Percentiles rank a stretch among this genome's conserved stretches.
Evolutionary conservation across 2,797 vertebrate genomes (phyloP).

Genomic region (Periparus ater): DNA sequence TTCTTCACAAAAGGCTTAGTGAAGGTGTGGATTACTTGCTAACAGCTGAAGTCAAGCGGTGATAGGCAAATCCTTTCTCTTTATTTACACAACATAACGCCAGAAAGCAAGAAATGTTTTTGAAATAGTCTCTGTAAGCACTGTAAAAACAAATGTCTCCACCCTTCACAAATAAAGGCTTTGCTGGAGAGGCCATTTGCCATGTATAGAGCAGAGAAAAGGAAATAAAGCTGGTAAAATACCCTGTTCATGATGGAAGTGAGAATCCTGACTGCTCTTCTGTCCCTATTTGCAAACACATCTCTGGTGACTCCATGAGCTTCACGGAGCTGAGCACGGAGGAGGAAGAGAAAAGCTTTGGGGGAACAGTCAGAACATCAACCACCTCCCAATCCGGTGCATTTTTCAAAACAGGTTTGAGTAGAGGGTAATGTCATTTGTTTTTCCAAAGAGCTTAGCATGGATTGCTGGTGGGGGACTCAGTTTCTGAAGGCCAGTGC

Average conservation of each 20-base stretch:
- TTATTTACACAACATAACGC: neutral
- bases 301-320: neutral
- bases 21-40: constrained; percentile 52
- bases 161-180: constrained; percentile 43
- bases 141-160: constrained; percentile 35
- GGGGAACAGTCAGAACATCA: neutral
- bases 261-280: neutral
- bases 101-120: constrained; percentile 34
- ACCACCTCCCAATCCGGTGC: neutral
- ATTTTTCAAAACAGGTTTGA: neutral
- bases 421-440: neutral
- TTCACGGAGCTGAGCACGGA: neutral
- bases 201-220: neutral
- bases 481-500: neutral
- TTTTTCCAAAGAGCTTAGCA: neutral
- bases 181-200: neutral
- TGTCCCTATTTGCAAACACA: neutral
- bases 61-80: neutral
- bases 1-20: constrained; percentile 48
- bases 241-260: neutral
- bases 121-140: neutral
- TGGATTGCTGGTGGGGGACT: neutral
- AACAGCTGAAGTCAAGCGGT: constrained; percentile 33
- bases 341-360: neutral
- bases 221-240: neutral